phyloP scores from a whole-genome alignment of 2,888 invertebrate genomes.

The Endotricha flammealis region DNA sequence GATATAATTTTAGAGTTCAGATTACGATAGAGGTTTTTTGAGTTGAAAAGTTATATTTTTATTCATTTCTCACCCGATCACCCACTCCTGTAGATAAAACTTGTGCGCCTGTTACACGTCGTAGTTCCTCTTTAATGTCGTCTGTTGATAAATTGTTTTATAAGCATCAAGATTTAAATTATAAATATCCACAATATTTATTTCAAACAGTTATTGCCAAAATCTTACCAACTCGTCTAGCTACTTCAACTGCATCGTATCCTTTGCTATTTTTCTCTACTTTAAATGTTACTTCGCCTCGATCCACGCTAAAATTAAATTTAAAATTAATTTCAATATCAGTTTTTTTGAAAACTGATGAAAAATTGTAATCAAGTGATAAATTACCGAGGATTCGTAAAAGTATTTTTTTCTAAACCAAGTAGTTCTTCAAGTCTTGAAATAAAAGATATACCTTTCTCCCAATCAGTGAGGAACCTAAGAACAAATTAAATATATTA shows the following conservation, averaged over 20 bases:
- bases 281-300: constrained; percentile 87
- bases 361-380: too few species aligned
- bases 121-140: constrained; percentile 82
- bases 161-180: background rate
- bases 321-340: background rate
- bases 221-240: constrained; percentile 80
- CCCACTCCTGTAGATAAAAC: constrained; percentile 87
- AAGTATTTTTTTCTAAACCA: constrained; percentile 79
- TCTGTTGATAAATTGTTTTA: constrained; percentile 34
- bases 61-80: constrained; percentile 82
- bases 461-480: constrained; percentile 79
- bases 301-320: constrained; percentile 80
- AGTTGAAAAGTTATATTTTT: too few species aligned
- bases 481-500: constrained; percentile 19
- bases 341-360: background rate
- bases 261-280: constrained; percentile 82
- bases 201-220: background rate
- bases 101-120: constrained; percentile 81
- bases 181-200: background rate
- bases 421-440: constrained; percentile 83
- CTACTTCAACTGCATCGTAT: constrained; percentile 82
- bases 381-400: constrained; percentile 82
- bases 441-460: constrained; percentile 85
- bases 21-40: background rate
- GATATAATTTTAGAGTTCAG: constrained; percentile 1